Conservation (phyloP, 2,888 invertebrate genomes). For the Tachina fera region DNA sequence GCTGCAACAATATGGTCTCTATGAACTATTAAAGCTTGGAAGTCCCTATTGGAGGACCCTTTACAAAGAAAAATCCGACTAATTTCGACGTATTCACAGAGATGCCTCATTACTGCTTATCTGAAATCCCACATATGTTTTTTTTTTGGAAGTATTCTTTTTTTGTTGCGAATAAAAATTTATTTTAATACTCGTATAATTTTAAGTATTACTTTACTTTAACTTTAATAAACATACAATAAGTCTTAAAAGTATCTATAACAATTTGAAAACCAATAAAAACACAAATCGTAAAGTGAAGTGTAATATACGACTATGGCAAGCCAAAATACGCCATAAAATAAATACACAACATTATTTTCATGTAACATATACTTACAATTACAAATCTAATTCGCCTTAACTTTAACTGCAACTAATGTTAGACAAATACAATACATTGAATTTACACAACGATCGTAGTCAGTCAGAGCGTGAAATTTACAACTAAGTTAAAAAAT, state of each 20-base stretch:
- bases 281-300: constrained; percentile 8
- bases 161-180: too few species aligned
- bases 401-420: constrained; percentile 26
- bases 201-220: too few species aligned
- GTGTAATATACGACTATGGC: neutral
- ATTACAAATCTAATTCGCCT: constrained; percentile 16
- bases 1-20: too few species aligned
- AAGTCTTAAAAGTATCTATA: constrained; percentile 6
- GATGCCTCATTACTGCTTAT: too few species aligned
- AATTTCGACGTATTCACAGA: too few species aligned
- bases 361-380: neutral
- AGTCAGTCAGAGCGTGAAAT: constrained; percentile 52
- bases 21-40: too few species aligned
- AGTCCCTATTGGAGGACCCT: too few species aligned
- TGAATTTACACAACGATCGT: neutral
- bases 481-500: constrained; percentile 27
- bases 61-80: too few species aligned
- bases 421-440: constrained; percentile 9
- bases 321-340: constrained; percentile 14
- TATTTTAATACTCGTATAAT: too few species aligned
- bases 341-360: constrained; percentile 40
- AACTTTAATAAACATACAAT: too few species aligned
- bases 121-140: too few species aligned
- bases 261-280: constrained; percentile 37
- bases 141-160: too few species aligned